Conservation (phyloP, 2,888 invertebrate genomes). For the Patella caerulea region DNA sequence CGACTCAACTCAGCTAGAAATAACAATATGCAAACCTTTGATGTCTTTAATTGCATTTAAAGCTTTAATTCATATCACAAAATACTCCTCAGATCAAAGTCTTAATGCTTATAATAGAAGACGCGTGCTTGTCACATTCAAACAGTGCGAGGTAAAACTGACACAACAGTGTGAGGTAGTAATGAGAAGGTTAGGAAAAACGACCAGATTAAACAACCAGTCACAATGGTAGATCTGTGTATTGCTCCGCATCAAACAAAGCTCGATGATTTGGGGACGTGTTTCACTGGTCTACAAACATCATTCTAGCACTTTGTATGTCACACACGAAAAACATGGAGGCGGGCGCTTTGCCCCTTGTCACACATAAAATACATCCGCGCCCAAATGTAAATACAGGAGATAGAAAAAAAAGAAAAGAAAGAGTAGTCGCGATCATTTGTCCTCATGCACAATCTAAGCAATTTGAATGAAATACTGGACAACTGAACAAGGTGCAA, state of each 20-base stretch:
- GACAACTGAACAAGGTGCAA: too few species aligned
- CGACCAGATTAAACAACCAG: slow-evolving; percentile 1
- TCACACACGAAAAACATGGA: slow-evolving; percentile 9
- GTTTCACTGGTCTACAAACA: slow-evolving; percentile 9
- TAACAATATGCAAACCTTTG: not conserved
- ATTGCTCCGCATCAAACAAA: not conserved
- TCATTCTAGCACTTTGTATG: not conserved
- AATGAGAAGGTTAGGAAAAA: slow-evolving; percentile 1
- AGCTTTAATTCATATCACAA: slow-evolving; percentile 7
- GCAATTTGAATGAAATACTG: too few species aligned
- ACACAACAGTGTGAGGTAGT: slow-evolving; percentile 6
- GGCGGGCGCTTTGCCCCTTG: slow-evolving; percentile 8
- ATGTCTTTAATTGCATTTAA: not conserved
- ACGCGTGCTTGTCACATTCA: slow-evolving; percentile 10
- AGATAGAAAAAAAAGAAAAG: not conserved
- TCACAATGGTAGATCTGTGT: not conserved
- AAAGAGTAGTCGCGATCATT: slow-evolving; percentile 4
- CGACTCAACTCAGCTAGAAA: not conserved
- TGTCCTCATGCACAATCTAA: too few species aligned
- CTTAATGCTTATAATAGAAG: not conserved
- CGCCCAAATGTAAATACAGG: not conserved
- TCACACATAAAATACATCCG: slow-evolving; percentile 8
- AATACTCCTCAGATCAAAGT: slow-evolving; percentile 7
- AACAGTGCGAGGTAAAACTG: not conserved
- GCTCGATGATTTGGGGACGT: not conserved